Evolutionary conservation across 2,888 invertebrate genomes (phyloP).

Genomic region (Kuschelorhynchus macadamiae): DNA sequence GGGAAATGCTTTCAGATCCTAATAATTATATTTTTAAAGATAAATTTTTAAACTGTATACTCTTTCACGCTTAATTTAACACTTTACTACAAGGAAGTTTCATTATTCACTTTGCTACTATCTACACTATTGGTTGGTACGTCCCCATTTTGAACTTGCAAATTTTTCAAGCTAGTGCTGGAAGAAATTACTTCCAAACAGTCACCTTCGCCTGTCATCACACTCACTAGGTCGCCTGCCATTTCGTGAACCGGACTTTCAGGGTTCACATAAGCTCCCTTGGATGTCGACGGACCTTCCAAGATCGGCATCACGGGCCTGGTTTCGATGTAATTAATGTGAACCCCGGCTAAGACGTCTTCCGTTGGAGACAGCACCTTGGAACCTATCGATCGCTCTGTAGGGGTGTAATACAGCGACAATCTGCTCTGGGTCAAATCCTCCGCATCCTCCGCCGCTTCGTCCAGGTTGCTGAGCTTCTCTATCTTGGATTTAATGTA

Average conservation of each 20-base stretch:
- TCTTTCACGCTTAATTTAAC: no score
- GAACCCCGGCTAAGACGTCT: constrained; percentile 73
- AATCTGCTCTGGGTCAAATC: constrained; percentile 77
- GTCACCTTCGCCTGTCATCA: constrained; percentile 64
- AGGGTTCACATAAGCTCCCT: constrained; percentile 36
- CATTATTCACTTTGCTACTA: constrained; percentile 65
- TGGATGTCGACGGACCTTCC: constrained; percentile 66
- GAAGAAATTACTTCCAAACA: constrained; percentile 13
- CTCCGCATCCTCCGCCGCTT: constrained; percentile 62
- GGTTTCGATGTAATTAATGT: constrained; percentile 77
- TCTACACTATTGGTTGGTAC: constrained; percentile 43
- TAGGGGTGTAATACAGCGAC: constrained; percentile 88
- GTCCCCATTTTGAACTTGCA: constrained; percentile 52
- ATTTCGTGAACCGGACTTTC: constrained; percentile 33
- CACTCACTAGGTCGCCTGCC: constrained; percentile 54
- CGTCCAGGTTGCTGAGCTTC: constrained; percentile 72
- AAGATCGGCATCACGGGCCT: constrained; percentile 52
- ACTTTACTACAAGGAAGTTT: constrained; percentile 67
- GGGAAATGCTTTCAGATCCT: no score
- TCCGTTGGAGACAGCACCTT: constrained; percentile 66
- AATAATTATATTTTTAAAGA: no score
- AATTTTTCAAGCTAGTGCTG: constrained; percentile 69
- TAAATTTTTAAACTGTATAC: no score
- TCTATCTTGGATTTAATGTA: constrained; percentile 80
- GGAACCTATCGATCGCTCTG: constrained; percentile 74